Percentiles rank a stretch among this genome's conserved stretches.
phyloP scores from a whole-genome alignment of 1,140 invertebrate species.

The Metaphire vulgaris region DNA sequence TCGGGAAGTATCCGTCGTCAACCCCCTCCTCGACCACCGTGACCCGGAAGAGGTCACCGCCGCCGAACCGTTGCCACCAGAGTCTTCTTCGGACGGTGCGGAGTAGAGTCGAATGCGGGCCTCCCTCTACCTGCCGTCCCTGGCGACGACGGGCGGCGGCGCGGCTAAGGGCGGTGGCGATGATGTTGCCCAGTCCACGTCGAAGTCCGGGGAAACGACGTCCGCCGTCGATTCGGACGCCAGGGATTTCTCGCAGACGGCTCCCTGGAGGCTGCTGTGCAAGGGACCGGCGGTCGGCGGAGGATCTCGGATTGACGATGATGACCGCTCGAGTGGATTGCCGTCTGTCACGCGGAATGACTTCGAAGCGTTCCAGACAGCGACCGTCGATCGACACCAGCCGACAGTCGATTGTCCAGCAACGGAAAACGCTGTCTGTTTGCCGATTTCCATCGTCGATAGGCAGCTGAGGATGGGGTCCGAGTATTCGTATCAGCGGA shows the following conservation, averaged over 20 bases:
- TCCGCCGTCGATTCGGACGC: not conserved
- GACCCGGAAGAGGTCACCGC: not conserved
- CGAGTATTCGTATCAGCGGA: not conserved
- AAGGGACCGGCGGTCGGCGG: not conserved
- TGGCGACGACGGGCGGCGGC: too few relatives aligned
- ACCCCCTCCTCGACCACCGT: not conserved
- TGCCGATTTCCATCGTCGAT: not conserved
- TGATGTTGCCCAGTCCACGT: too few relatives aligned
- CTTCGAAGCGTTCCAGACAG: not conserved
- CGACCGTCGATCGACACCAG: not conserved
- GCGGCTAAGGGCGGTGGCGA: too few relatives aligned
- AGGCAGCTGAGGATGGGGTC: not conserved
- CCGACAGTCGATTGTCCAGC: too few relatives aligned
- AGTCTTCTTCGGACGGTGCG: too few relatives aligned
- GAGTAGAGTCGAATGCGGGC: not conserved
- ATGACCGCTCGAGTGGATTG: not conserved
- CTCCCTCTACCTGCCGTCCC: not conserved
- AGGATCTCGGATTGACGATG: not conserved
- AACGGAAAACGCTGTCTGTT: not conserved
- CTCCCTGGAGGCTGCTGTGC: slow-evolving; percentile 13
- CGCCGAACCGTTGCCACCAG: too few relatives aligned
- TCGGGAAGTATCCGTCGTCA: not conserved
- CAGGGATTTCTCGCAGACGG: slow-evolving; percentile 21
- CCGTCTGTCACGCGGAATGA: not conserved
- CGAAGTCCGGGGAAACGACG: not conserved